Evolutionary conservation across 1,140 invertebrate genomes (phyloP).

Genomic region (Ganaspis sp.): DNA sequence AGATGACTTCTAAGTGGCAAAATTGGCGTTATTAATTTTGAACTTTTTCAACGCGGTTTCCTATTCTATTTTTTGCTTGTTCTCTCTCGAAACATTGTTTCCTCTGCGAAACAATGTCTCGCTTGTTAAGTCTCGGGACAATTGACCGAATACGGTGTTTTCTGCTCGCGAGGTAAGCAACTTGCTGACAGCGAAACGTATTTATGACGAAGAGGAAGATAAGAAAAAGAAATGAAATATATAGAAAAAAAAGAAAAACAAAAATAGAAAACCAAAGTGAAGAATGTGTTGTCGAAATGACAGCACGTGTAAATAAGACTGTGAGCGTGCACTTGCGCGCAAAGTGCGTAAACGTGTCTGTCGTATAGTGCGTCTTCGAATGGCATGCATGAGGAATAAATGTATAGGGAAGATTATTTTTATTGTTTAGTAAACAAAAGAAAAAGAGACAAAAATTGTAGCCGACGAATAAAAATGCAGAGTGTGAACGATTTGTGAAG

Average conservation of each 20-base stretch:
- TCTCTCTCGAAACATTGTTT: slow-evolving; percentile 32
- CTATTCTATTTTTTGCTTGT: slow-evolving; percentile 30
- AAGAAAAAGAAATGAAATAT: too few species aligned
- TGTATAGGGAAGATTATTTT: slow-evolving; percentile 71
- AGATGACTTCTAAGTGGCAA: too few species aligned
- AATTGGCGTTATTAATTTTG: too few species aligned
- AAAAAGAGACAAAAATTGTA: neutral
- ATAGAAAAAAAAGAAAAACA: neutral
- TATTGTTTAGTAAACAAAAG: slow-evolving; percentile 64
- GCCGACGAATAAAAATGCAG: slow-evolving; percentile 40
- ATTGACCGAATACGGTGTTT: slow-evolving; percentile 2
- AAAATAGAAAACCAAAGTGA: slow-evolving; percentile 62
- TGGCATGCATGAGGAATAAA: slow-evolving; percentile 51
- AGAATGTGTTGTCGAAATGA: slow-evolving; percentile 48
- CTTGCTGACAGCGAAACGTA: slow-evolving; percentile 35
- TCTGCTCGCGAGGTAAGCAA: slow-evolving; percentile 22
- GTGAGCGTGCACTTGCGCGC: slow-evolving; percentile 59
- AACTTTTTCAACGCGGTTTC: too few species aligned
- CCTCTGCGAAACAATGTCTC: neutral
- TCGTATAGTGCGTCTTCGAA: slow-evolving; percentile 55
- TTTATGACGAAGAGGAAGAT: slow-evolving; percentile 41
- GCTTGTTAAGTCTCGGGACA: neutral
- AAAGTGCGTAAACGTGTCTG: slow-evolving; percentile 52
- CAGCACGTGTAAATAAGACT: slow-evolving; percentile 66
- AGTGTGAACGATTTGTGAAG: slow-evolving; percentile 41